phyloP scores from a whole-genome alignment of 2,113 vertebrate genomes.

The Grammomys surdaster region DNA sequence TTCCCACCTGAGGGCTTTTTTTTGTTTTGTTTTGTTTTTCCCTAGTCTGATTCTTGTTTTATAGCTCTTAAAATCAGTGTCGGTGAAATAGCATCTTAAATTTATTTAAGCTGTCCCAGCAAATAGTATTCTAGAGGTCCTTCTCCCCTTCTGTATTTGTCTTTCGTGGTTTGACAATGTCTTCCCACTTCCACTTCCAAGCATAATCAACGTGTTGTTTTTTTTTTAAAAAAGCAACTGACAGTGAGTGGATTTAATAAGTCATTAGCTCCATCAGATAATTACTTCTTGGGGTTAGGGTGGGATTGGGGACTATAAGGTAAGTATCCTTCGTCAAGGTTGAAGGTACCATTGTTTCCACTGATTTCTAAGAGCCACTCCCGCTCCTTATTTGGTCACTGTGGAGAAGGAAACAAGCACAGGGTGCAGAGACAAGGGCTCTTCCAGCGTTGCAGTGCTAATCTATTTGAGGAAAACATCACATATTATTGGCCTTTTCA shows the following conservation, averaged over 20 bases:
- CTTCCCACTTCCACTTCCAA: background rate
- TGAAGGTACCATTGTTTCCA: background rate
- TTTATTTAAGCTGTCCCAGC: background rate
- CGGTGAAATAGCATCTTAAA: background rate
- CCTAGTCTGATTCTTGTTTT: constrained; percentile 13
- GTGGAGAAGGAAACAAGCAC: constrained; percentile 2
- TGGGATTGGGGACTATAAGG: background rate
- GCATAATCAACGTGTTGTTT: background rate
- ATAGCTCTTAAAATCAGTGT: background rate
- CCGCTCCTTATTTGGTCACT: constrained; percentile 5
- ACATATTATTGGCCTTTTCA: constrained; percentile 21
- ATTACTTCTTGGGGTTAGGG: background rate
- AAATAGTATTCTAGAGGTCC: background rate
- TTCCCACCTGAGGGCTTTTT: background rate
- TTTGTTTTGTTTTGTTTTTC: background rate
- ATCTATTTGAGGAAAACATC: constrained; percentile 17
- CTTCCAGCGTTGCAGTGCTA: background rate
- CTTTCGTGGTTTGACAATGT: background rate
- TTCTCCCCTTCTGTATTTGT: background rate
- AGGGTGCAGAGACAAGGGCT: background rate
- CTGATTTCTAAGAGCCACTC: background rate
- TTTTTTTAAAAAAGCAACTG: too few species aligned
- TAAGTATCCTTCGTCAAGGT: background rate
- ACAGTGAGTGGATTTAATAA: background rate
- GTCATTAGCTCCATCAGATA: background rate